Conservation (phyloP, 64 coral and sea anemone species). For the Stichodactyla helianthus region DNA sequence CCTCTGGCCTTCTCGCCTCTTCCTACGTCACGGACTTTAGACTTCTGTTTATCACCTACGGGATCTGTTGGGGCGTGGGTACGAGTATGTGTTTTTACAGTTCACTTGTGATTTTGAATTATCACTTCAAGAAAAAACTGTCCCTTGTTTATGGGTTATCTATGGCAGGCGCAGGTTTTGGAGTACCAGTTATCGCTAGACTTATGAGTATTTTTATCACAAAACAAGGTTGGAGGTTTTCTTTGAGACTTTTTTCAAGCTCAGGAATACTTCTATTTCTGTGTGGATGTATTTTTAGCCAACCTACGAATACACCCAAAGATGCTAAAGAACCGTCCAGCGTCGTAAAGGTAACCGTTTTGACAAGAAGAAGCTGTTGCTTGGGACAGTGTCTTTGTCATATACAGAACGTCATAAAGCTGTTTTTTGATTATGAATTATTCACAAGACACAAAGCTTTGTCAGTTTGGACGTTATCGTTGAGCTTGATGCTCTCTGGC, state of each 20-base stretch:
- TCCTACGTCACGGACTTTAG: constrained; percentile 35
- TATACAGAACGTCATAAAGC: neutral
- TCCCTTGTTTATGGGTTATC: constrained; percentile 46
- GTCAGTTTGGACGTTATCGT: constrained; percentile 20
- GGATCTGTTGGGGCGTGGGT: constrained; percentile 35
- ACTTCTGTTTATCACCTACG: constrained; percentile 41
- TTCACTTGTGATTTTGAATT: constrained; percentile 26
- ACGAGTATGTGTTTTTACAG: constrained; percentile 38
- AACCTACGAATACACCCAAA: neutral
- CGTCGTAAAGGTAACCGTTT: neutral
- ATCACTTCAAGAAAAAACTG: constrained; percentile 31
- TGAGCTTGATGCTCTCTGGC: constrained; percentile 45
- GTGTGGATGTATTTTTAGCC: neutral
- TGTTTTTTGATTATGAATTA: neutral
- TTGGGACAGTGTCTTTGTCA: neutral
- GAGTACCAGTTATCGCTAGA: constrained; percentile 26
- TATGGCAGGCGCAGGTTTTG: constrained; percentile 49
- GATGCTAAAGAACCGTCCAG: neutral
- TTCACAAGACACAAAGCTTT: constrained; percentile 33
- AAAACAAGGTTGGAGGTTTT: constrained; percentile 18
- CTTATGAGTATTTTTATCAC: constrained; percentile 9
- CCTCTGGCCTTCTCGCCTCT: constrained; percentile 18
- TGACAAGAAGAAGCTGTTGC: neutral
- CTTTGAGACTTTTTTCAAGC: constrained; percentile 31
- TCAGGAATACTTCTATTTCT: neutral